A percentile compares a stretch with the other conserved stretches of the same genome.
Conservation (phyloP, 2,797 vertebrate species). For the Scomberomorus guttatus region DNA sequence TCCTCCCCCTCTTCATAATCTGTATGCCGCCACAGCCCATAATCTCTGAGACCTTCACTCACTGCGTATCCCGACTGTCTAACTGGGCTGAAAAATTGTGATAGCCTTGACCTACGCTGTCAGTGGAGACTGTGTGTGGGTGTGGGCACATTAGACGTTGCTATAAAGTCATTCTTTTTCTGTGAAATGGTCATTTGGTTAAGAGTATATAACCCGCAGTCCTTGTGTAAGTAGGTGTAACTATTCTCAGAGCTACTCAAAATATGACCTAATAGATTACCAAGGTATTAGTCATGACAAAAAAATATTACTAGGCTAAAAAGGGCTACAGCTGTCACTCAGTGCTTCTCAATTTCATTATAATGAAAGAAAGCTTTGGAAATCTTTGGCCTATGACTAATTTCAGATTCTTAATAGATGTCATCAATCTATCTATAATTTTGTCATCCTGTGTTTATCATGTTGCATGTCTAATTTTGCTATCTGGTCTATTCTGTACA, state of each 20-base stretch:
- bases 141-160: neutral
- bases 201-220: too few relatives aligned
- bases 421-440: too few relatives aligned
- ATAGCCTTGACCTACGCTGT: slow-evolving; percentile 51
- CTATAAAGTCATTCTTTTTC: neutral
- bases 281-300: neutral
- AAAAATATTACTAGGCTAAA: neutral
- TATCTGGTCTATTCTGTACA: too few relatives aligned
- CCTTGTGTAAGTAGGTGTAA: neutral
- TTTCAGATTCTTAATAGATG: too few relatives aligned
- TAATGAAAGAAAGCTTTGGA: neutral
- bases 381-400: neutral
- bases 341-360: neutral
- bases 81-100: slow-evolving; percentile 27
- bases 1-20: slow-evolving; percentile 67
- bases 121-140: neutral
- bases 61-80: slow-evolving; percentile 22
- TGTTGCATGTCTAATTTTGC: too few relatives aligned
- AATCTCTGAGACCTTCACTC: slow-evolving; percentile 55
- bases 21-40: slow-evolving; percentile 46
- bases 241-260: neutral
- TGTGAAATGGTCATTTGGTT: neutral
- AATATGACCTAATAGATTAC: neutral
- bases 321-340: neutral
- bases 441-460: too few relatives aligned